These are phyloP conservation scores for Galago senegalensis DNA, from an alignment of 2,797 vertebrate genomes.

Conservation along the genomic window DNA sequence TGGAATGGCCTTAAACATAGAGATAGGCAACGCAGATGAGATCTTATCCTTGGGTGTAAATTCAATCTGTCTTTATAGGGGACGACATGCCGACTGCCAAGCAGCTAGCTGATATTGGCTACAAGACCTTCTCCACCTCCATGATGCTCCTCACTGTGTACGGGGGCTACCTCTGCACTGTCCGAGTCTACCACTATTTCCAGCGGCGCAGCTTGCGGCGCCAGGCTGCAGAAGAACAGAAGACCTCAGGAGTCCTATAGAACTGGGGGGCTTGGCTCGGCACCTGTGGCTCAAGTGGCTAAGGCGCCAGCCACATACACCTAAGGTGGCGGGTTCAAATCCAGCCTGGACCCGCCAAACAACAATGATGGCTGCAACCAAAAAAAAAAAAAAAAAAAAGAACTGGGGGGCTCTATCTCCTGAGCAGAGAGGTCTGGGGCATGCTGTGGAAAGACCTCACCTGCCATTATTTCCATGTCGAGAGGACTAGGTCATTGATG, in stretches of 20 bases:
- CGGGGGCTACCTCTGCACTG: conserved; percentile 93
- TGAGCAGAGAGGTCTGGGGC: conserved; percentile 8
- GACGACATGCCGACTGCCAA: conserved; percentile 92
- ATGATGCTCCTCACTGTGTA: conserved; percentile 96
- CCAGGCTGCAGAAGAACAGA: conserved; percentile 90
- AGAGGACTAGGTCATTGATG: neutral
- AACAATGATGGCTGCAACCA: too few relatives aligned
- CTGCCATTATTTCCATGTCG: neutral
- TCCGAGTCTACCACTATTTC: conserved; percentile 90
- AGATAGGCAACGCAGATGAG: neutral
- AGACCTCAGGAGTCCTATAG: conserved; percentile 65
- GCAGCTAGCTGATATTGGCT: conserved; percentile 95
- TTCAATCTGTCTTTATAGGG: conserved; percentile 70
- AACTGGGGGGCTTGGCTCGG: neutral
- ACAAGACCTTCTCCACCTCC: conserved; percentile 94
- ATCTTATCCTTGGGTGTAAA: conserved; percentile 37
- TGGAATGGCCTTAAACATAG: neutral
- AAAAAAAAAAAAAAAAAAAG: neutral
- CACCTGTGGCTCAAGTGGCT: too few relatives aligned
- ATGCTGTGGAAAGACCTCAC: conserved; percentile 13
- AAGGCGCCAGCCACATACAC: too few relatives aligned
- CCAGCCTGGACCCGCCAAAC: too few relatives aligned
- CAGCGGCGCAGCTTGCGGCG: conserved; percentile 87
- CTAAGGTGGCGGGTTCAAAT: too few relatives aligned
- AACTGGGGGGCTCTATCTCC: neutral